These are phyloP conservation scores for Drosophila borborema DNA, from an alignment of 2,888 invertebrate species.

Conservation along the genomic window DNA sequence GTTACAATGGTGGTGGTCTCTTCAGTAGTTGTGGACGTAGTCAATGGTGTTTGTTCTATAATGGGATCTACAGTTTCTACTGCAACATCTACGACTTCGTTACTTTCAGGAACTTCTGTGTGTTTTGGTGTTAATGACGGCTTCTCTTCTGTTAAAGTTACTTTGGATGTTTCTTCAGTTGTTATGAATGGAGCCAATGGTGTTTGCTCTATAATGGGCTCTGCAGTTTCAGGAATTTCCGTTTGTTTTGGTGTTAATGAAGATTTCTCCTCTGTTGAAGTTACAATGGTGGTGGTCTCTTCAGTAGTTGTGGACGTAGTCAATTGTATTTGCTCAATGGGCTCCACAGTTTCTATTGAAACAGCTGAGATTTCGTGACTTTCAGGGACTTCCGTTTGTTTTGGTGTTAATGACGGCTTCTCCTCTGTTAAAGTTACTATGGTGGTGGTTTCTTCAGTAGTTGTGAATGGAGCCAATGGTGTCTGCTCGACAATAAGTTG, in stretches of 20 bases:
- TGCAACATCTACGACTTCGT: background rate
- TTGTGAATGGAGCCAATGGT: slow-evolving; percentile 29
- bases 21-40: slow-evolving; percentile 26
- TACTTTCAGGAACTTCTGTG: background rate
- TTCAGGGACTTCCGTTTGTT: background rate
- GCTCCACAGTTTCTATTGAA: slow-evolving; percentile 1
- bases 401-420: background rate
- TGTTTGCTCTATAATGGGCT: background rate
- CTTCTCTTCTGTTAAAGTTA: background rate
- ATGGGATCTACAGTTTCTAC: background rate
- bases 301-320: slow-evolving; percentile 25
- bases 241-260: background rate
- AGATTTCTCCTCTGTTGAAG: background rate
- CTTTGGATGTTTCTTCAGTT: background rate
- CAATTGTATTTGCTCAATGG: slow-evolving; percentile 19
- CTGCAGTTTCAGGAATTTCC: background rate
- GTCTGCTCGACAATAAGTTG: background rate
- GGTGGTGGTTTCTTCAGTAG: background rate
- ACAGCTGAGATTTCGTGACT: background rate
- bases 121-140: background rate
- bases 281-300: background rate
- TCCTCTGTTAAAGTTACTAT: background rate
- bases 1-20: background rate
- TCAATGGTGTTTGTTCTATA: slow-evolving; percentile 20
- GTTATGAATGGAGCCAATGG: slow-evolving; percentile 30